Base-by-base conservation (phyloP, 2,113 vertebrate species). In the Vidua macroura region DNA sequence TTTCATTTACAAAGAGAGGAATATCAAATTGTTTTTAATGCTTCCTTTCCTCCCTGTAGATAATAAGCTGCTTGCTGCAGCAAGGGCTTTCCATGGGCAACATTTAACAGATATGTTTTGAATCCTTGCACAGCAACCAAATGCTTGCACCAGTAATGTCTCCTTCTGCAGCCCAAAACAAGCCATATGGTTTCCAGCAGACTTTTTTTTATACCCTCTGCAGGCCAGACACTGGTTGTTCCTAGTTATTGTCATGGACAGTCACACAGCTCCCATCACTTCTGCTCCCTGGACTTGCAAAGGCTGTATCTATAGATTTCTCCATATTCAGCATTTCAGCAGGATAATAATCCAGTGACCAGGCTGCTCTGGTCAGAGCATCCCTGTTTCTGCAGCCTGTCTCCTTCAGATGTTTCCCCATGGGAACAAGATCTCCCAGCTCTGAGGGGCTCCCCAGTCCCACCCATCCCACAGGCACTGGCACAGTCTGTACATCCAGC, bases 371-470 rank as follows among this genome's bases (percentile, higher is more conserved):
- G 41, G 11, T 27, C 44, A 74, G n/a, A 83, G 41, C 67, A 80
- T 4, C 51, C 44, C 49, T 31, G 14, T n/a, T 43, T 30, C 1
- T 12, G 20, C 51, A 70, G 49, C 35, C 59, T 12, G 23, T 22
- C 37, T 88, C 48, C 31, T 49, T 19, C 33, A 51, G 25, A 46
- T 13, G 7, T 24, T 37, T 16, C 7, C 30, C 37, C 48, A 52
- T 0, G 0, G 25, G 37, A 79, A 53, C 0, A 0, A 74, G n/a
- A 15, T 70, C 15, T 51, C 46, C 7, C 2, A 7, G 1, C 19
- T 56, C 48, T 3, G 0, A 33, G 11, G 60, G n/a, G 28, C 46
- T 41, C 8, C 33, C n/a, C 33, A 15, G n/a, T 30, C 30, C 44
- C 55, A 74, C 33, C 53, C 49, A n/a, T 11, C 20, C 33, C 66